A percentile compares a stretch with the other conserved stretches of the same genome.
These are phyloP conservation scores for Tinamus guttatus DNA, from an alignment of 2,113 vertebrate species.

Conservation along the genomic window DNA sequence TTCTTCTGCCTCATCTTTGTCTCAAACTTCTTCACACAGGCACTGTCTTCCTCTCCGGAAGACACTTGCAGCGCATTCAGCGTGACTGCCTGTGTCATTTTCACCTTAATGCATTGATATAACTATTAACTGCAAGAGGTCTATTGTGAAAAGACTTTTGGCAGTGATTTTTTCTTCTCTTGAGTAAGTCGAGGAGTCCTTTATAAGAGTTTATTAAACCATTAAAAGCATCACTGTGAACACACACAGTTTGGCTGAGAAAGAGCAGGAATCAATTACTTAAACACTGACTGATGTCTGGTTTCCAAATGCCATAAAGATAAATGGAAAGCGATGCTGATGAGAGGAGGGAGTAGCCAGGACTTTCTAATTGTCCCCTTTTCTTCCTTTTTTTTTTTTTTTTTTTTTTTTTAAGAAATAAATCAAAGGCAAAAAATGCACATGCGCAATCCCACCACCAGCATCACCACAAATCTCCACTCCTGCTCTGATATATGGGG, in stretches of 20 bases:
- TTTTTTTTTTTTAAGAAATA: constrained; percentile 60
- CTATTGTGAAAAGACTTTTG: constrained; percentile 48
- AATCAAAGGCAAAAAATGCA: neutral
- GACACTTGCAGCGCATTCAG: neutral
- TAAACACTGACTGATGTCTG: constrained; percentile 42
- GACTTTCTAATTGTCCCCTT: constrained; percentile 63
- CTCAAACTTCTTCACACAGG: neutral
- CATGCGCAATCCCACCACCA: neutral
- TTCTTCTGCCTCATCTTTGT: neutral
- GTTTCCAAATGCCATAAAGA: constrained; percentile 57
- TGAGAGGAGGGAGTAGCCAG: constrained; percentile 37
- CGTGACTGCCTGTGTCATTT: neutral
- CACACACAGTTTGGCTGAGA: constrained; percentile 65
- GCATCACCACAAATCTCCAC: neutral
- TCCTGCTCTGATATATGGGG: neutral
- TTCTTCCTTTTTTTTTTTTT: constrained; percentile 66
- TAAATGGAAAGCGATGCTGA: constrained; percentile 39
- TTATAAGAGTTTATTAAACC: constrained; percentile 79
- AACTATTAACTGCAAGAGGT: constrained; percentile 46
- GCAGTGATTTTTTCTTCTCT: constrained; percentile 63
- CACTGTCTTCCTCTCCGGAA: neutral
- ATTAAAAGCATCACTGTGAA: constrained; percentile 75
- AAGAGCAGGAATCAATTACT: constrained; percentile 71
- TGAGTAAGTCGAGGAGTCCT: constrained; percentile 72
- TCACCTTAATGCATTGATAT: neutral